These are phyloP conservation scores for Tholera decimalis DNA, from an alignment of 2,888 invertebrate genomes.

Conservation along the genomic window DNA sequence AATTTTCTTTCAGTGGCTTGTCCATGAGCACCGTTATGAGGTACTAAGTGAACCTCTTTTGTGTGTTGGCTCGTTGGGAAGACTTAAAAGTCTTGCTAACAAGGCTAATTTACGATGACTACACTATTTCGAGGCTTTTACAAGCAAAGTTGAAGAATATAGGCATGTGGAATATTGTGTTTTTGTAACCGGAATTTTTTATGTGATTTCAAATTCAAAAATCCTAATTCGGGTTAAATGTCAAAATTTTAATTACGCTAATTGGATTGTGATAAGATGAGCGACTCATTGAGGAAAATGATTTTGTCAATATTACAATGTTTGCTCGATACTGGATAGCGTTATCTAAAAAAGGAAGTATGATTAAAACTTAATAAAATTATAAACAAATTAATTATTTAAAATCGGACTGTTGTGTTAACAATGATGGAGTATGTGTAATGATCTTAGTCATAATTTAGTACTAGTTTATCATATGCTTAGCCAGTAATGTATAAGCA, in stretches of 20 bases:
- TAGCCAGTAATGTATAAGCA: background rate
- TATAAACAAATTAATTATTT: slow-evolving; percentile 19
- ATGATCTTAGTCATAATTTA: slow-evolving; percentile 12
- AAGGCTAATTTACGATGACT: slow-evolving; percentile 63
- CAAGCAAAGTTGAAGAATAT: slow-evolving; percentile 24
- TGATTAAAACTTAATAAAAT: background rate
- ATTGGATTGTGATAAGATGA: slow-evolving; percentile 2
- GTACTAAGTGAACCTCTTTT: slow-evolving; percentile 80
- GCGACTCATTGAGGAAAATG: background rate
- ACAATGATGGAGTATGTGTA: slow-evolving; percentile 24
- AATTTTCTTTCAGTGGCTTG: slow-evolving; percentile 82
- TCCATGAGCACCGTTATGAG: slow-evolving; percentile 78
- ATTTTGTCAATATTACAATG: slow-evolving; percentile 2
- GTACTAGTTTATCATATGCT: slow-evolving; percentile 23
- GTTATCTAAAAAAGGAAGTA: slow-evolving; percentile 46
- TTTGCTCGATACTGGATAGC: background rate
- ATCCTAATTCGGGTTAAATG: background rate
- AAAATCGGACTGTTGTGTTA: slow-evolving; percentile 12
- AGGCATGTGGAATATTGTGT: slow-evolving; percentile 8
- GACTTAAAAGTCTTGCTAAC: slow-evolving; percentile 70
- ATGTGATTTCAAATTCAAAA: background rate
- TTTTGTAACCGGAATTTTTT: background rate
- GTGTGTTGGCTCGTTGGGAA: slow-evolving; percentile 68
- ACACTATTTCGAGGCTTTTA: slow-evolving; percentile 55
- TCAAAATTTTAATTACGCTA: background rate